Evolutionary conservation across 2,797 vertebrate species (phyloP), one percentile per base, ranked within the genome.

Genomic region (Sarcoramphus papa): DNA sequence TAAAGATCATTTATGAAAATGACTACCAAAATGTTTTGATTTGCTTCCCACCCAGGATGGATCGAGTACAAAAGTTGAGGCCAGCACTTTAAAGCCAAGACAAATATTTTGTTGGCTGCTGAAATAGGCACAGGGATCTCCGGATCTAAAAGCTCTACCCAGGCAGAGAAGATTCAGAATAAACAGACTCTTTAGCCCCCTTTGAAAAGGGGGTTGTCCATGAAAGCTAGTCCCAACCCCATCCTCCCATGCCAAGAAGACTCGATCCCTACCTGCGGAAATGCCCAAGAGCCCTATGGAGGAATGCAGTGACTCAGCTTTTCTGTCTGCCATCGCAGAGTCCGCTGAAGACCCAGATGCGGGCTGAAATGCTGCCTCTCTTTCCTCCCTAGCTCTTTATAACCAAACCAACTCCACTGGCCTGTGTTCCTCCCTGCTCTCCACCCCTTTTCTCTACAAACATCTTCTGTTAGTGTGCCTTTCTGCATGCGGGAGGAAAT

Each of bases 281-380:
- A 99, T 98, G 81, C 96, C 95, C 87, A 98, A 90, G 56, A 99
- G 96, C 50, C 98, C 98, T 56, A 98, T 86, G 40, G 98, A 98
- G 81, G 97, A 94, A 63, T 98, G 98, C 33, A 98, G 97, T 2
- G 98, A 97, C 31, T 68, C 96, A 40, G 93, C 48, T 11, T 40
- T 67, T 31, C 94, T 17, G 48, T 3, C 70, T 64, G 88, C 85
- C 97, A 97, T 97, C 33, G 54, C 91, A 14, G 82, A 74, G 88
- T 22, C 51, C 19, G 67, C 82, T 9, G 70, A 6, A 43, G 81
- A 30, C 84, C 64, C 81, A 41, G 88, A 17, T 41, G 48, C 2
- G 23, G 41, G 70, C 91, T 53, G 41, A 51, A 43, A 10, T 94
- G 95, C 96, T 33, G 85, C 92, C 92, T 83, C 65, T 21, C 87